Conservation (phyloP, 2,113 vertebrate species). For the Nothocercus julius region DNA sequence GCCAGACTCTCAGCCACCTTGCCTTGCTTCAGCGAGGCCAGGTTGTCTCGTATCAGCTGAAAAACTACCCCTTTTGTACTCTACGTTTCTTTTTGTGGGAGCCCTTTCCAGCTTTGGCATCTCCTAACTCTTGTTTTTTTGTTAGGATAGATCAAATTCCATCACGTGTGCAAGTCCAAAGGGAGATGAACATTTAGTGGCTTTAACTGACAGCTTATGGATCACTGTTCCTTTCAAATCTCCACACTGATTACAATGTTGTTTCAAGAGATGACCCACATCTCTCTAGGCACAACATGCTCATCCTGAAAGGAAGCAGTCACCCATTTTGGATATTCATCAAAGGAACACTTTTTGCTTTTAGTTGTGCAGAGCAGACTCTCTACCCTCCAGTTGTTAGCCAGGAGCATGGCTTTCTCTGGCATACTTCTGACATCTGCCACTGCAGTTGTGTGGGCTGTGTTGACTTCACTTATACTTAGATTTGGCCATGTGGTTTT, state of each 20-base stretch:
- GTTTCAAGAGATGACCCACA: not conserved
- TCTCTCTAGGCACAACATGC: not conserved
- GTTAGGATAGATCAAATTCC: not conserved
- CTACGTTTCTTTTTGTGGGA: not conserved
- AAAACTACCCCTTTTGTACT: not conserved
- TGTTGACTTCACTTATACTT: not conserved
- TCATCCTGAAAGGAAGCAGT: conserved; percentile 4
- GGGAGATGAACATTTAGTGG: not conserved
- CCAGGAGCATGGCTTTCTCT: conserved; percentile 21
- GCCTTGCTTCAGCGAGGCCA: no score
- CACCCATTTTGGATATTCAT: not conserved
- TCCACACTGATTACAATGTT: not conserved
- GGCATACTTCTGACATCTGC: conserved; percentile 21
- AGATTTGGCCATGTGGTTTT: conserved; percentile 45
- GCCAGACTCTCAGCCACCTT: not conserved
- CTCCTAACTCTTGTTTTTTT: not conserved
- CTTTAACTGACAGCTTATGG: not conserved
- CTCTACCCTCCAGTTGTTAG: not conserved
- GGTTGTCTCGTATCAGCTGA: not conserved
- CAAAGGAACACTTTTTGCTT: conserved; percentile 2
- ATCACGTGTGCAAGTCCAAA: not conserved
- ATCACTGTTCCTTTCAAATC: not conserved
- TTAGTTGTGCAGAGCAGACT: not conserved
- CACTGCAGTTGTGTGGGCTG: conserved; percentile 34
- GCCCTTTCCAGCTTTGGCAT: not conserved